A percentile compares a stretch with the other conserved stretches of the same genome.
Evolutionary conservation across 2,888 invertebrate genomes (phyloP).

Genomic region (Eudemis profundana): DNA sequence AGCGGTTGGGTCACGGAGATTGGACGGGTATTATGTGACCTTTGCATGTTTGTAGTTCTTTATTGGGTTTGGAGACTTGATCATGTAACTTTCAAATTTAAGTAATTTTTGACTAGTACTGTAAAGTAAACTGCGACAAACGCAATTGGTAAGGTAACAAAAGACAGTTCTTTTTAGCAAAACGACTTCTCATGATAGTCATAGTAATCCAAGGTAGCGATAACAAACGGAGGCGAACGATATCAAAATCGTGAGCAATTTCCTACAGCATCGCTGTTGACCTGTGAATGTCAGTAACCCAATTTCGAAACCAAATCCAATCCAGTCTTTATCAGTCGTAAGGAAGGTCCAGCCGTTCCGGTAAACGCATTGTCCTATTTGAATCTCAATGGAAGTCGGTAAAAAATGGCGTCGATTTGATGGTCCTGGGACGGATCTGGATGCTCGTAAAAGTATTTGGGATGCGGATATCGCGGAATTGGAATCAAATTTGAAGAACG

Average conservation of each 20-base stretch:
- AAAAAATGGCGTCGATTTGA: conserved; percentile 39
- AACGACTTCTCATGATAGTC: no score
- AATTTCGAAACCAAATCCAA: conserved; percentile 11
- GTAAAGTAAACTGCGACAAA: no score
- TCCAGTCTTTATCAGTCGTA: conserved; percentile 33
- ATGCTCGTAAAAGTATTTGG: conserved; percentile 35
- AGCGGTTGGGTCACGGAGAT: conserved; percentile 15
- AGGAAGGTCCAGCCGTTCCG: conserved; percentile 34
- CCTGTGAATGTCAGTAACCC: conserved; percentile 15
- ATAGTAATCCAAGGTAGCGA: no score
- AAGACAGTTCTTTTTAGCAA: no score
- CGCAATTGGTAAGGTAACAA: no score
- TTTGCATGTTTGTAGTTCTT: conserved; percentile 8
- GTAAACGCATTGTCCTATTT: conserved; percentile 42
- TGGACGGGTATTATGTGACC: background rate
- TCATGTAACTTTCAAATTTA: background rate
- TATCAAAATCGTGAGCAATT: background rate
- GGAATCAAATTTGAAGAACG: conserved; percentile 27
- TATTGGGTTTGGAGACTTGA: background rate
- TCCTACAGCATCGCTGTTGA: background rate
- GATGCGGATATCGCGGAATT: conserved; percentile 23
- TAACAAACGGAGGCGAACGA: background rate
- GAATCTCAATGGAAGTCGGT: conserved; percentile 37
- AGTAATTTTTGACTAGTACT: no score
- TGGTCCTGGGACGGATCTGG: conserved; percentile 22